These are phyloP conservation scores for Chloroceryle aenea DNA, from an alignment of 2,113 vertebrate genomes.

Conservation along the genomic window DNA sequence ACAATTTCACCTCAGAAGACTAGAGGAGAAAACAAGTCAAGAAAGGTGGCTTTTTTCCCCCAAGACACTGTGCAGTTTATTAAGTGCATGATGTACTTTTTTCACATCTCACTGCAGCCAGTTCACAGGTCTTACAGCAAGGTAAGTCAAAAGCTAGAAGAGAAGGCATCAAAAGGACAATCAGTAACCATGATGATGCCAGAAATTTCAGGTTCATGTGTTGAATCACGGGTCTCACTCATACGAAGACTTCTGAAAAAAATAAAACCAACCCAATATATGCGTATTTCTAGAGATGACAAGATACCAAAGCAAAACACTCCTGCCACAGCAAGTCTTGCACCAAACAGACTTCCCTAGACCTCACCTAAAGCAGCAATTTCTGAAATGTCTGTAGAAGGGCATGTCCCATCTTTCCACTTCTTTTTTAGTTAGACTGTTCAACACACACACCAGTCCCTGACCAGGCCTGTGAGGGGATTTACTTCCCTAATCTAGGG, in stretches of 20 bases:
- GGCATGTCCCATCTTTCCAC: background rate
- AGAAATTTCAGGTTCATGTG: background rate
- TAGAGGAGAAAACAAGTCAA: background rate
- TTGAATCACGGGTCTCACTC: background rate
- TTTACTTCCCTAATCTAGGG: background rate
- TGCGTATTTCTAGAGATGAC: background rate
- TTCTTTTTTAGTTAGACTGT: background rate
- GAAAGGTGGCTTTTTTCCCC: background rate
- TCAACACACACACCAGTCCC: background rate
- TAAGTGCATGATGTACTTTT: background rate
- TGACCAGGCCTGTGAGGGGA: background rate
- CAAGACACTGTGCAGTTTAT: background rate
- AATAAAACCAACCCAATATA: background rate
- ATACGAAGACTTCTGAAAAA: fast-evolving
- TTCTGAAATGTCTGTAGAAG: background rate
- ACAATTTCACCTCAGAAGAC: background rate
- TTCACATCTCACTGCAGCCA: background rate
- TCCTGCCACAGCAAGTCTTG: fast-evolving
- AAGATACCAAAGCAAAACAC: background rate
- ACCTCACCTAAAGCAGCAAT: background rate
- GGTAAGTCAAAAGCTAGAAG: background rate
- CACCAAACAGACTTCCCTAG: background rate
- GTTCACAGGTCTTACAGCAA: background rate
- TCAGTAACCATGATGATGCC: background rate
- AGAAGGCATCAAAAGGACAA: background rate